Base-by-base conservation (phyloP, 2,888 invertebrate genomes). In the Margaritifera margaritifera region DNA sequence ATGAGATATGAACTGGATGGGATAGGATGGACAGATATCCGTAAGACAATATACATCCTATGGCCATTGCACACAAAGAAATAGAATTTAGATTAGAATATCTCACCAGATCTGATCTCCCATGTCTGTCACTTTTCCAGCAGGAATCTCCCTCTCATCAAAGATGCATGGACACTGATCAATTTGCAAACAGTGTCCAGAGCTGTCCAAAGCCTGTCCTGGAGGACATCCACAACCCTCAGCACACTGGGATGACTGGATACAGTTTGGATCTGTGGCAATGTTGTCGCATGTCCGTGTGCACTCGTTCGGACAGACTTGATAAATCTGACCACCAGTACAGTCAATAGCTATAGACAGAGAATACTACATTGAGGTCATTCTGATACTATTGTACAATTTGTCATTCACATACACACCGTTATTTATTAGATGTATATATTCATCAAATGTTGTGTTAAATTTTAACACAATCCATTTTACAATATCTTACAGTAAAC, bases 191-290 rank as follows among this genome's bases (percentile, higher is more conserved):
- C 87, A 87, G 64, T 83, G 69, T 18, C 83, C 84, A 58, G 93
- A 92, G 4, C 93, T 93, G 83, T 95, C 93, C 56, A 96, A 88
- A 0, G 94, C 92, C 90, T 94, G 92, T 61, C 96, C 96, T 27
- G 92, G 91, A 0, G 95, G 95, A 86, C 97, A 97, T 69, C 95
- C 95, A 89, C 97, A 97, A 0, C 97, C 97, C 88, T 96, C 96
- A 0, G 95, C 95, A 84, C 96, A 97, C 84, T 89, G 24, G 18
- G 87, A 73, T 27, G 80, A 78, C 72, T 81, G 82, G 27, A 77
- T 79, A 76, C 89, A 89, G 81, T 70, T 74, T 6, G 87, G 88
- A 4, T 78, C 80, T 24, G 74, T 72, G 60, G 86, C 84, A 54
- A 86, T 79, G 64, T 93, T 92, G 59, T 93, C 92, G 87, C 97